Conservation (phyloP, 2,888 invertebrate species). For the Cosmia trapezina region DNA sequence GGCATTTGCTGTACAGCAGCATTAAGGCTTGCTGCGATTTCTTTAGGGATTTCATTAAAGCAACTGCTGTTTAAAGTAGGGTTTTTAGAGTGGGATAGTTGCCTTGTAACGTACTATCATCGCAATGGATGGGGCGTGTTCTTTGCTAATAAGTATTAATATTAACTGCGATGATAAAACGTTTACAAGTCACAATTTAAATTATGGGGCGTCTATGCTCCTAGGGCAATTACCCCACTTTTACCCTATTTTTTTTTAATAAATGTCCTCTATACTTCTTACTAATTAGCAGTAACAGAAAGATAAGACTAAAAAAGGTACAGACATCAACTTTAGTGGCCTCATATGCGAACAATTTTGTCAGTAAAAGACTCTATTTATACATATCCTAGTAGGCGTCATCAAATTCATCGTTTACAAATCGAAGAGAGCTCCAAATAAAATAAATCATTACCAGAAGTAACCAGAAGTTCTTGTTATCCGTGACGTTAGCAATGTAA, state of each 20-base stretch:
- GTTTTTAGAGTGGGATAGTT: neutral
- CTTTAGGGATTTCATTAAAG: neutral
- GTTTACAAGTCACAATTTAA: too few species aligned
- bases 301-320: too few species aligned
- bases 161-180: too few species aligned
- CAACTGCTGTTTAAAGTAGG: neutral
- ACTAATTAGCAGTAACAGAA: neutral
- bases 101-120: too few species aligned
- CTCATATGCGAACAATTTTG: neutral
- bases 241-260: too few species aligned
- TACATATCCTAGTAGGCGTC: neutral
- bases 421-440: slow-evolving; percentile 27
- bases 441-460: slow-evolving; percentile 45
- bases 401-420: slow-evolving; percentile 14
- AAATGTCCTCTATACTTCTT: neutral
- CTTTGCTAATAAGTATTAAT: too few species aligned
- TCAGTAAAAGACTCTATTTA: too few species aligned
- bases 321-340: neutral
- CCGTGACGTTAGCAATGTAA: slow-evolving; percentile 19
- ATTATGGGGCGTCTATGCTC: too few species aligned
- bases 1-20: neutral
- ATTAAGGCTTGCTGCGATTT: neutral
- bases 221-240: too few species aligned
- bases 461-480: slow-evolving; percentile 13
- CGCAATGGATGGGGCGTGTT: too few species aligned